Evolutionary conservation across 53 echinoderm and acorn worm species (phyloP), one percentile per base, ranked within the genome.

Genomic region (Patiria pectinifera): DNA sequence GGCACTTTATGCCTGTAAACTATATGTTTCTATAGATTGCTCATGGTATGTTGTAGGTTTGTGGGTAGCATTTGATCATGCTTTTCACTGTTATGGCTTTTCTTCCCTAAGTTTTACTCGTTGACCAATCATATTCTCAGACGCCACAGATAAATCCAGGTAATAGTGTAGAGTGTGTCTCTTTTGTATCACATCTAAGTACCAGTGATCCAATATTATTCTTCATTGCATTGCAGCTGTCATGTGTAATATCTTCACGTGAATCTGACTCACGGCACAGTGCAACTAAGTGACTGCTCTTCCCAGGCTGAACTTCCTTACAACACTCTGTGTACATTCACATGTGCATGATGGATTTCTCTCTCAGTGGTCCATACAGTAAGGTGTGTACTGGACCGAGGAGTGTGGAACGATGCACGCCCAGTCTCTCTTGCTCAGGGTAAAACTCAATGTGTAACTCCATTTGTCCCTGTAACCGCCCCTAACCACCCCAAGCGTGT

Each of bases 381-480:
- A 95, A 93, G 71, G 63, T 78, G 11, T 97, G 97, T 82, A 95
- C 88, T 25, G 93, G n/a, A 87, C 59, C 91, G 93, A 59, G 97
- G 97, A 12, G 85, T 81, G n/a, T 97, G 97, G 97, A 97, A 79
- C 48, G 93, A 97, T 88, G 80, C 87, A 19, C 74, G 95, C 78
- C 60, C 76, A 12, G 94, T n/a, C n/a, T 95, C 58, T 84, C 74
- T 1, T 97, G 97, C 60, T 74, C 69, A 63, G 97, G 97, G n/a
- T n/a, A 95, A 89, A 82, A 79, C 66, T 66, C 66, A 46, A 7
- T 14, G 46, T 53, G 23, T 53, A 53, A 53, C 53, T n/a, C 8
- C 53, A 53, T 53, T 8, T 53, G 5, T 35, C 35, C 35, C 35
- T 35, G 35, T 35, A 35, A 35, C 35, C 35, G 35, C 35, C 35